Base-by-base conservation (phyloP, 2,888 invertebrate species). In the Branchellion lobata region DNA sequence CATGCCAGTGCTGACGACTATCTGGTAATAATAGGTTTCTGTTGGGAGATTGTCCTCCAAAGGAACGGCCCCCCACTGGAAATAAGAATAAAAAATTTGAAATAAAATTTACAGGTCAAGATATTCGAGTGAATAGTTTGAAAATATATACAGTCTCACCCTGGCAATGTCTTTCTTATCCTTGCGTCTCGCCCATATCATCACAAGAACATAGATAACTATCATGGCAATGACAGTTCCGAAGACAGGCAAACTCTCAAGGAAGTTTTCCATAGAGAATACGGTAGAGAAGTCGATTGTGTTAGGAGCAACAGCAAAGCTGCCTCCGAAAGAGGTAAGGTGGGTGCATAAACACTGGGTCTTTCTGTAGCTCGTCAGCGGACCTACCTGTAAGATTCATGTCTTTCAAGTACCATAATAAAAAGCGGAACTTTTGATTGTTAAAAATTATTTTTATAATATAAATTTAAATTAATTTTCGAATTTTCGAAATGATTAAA, bases 11-110 rank as follows among this genome's bases (percentile, higher is more conserved):
- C 86, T 85, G 11, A 89, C 86, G 0, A 87, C 85, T 51, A 89
- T 81, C 82, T 88, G 87, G 83, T 89, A 89, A 80, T 88, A 85
- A 82, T 89, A 88, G 79, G 84, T 86, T 81, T 88, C 88, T 0
- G 86, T 85, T 1, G 88, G 87, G 34, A 88, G 85, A 83, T 88
- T 89, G 83, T 89, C 88, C 31, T 86, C 86, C 33, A 88, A 83
- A 1, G 88, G 88, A 24, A 86, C 84, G 0, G 88, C 88, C n/a
- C 88, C 88, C 87, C 87, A 87, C 86, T 86, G 82, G 0, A 51
- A 21, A 76, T 31, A 51, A 40, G 40, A 40, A 8, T 40, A 14
- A 40, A 40, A 40, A 40, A 40, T 40, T 40, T 5, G 5, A 40
- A 40, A 40, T 40, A 14, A 40, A 8, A 8, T 40, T 40, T 14